Base-by-base conservation (phyloP, 1,140 invertebrate species). In the Brachionus rubens region DNA sequence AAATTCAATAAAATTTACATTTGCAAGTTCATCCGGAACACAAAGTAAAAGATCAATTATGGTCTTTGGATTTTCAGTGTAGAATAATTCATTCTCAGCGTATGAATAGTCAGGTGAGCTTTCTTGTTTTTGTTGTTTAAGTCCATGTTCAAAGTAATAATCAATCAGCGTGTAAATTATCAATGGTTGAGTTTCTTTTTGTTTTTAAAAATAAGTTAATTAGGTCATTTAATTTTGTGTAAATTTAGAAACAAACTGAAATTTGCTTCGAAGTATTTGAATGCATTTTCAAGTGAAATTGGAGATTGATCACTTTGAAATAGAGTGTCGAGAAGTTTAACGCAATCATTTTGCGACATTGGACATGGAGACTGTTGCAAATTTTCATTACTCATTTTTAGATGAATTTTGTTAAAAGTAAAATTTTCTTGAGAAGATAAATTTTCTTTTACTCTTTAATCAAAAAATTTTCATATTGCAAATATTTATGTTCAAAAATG, bases 111-210 rank as follows among this genome's bases (percentile, higher is more conserved):
- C 59, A 65, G 40, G n/a, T 12, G 40, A 43, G 12, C 21, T 16
- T 2, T 65, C 40, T 9, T 30, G 0, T 7, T 24, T 21, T 3
- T 26, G 14, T 7, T 10, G 33, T 19, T 46, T 16, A 7, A 16
- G 14, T 7, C 43, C 43, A 46, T 65, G 33, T 9, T 65, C 59
- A 41, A 50, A 72, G 41, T 72, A 72, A 50, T 72, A 72, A 24
- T 72, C 68, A 26, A 72, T 21, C 10, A 72, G 9, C 19, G 19
- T 50, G 16, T 48, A 40, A 12, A 72, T 72, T 16, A 72, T 33
- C 2, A 48, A 33, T 0, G 68, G 68, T 46, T 65, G 59, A 4
- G 59, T 46, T 26, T 65, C 59, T 65, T 9, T 41, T 33, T 28
- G 30, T 28, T 5, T 10, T 14, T 14, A 10, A 12, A 40, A 40